Conservation (phyloP, 2,113 vertebrate genomes). For the Hemiscyllium ocellatum region DNA sequence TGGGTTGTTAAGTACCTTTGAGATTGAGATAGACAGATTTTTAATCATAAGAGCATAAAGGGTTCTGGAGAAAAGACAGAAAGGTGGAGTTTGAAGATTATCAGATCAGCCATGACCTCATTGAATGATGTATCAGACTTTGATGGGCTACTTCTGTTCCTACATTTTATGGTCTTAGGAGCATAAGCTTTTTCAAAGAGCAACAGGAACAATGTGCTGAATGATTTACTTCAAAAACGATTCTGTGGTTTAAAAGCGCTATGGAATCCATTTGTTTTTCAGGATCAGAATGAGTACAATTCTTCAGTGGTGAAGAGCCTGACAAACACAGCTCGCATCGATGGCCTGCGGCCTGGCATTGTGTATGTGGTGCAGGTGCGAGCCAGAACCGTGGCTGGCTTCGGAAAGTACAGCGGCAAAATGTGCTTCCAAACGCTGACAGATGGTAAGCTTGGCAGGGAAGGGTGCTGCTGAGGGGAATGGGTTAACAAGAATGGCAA, state of each 20-base stretch:
- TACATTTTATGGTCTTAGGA: no score
- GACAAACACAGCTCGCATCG: conserved; percentile 84
- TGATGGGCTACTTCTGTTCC: no score
- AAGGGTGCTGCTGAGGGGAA: conserved; percentile 43
- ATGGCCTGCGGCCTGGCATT: conserved; percentile 77
- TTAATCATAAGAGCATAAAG: no score
- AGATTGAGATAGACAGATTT: no score
- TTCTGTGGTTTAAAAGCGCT: not conserved
- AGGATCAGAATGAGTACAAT: conserved; percentile 93
- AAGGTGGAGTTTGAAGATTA: not conserved
- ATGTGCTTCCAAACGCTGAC: conserved; percentile 99
- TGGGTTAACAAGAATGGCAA: not conserved
- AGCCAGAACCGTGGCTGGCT: conserved; percentile 89
- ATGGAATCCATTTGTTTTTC: conserved; percentile 38
- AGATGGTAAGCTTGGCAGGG: conserved; percentile 69
- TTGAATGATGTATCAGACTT: no score
- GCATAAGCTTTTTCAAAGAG: not conserved
- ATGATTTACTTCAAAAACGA: no score
- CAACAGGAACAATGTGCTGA: not conserved
- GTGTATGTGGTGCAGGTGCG: conserved; percentile 96
- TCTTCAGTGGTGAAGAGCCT: conserved; percentile 87
- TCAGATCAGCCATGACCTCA: not conserved
- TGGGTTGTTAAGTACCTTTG: no score
- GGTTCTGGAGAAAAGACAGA: no score
- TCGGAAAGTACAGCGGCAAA: conserved; percentile 97